These are phyloP conservation scores for Eustalomyia histrio DNA, from an alignment of 2,888 invertebrate species.

Conservation along the genomic window DNA sequence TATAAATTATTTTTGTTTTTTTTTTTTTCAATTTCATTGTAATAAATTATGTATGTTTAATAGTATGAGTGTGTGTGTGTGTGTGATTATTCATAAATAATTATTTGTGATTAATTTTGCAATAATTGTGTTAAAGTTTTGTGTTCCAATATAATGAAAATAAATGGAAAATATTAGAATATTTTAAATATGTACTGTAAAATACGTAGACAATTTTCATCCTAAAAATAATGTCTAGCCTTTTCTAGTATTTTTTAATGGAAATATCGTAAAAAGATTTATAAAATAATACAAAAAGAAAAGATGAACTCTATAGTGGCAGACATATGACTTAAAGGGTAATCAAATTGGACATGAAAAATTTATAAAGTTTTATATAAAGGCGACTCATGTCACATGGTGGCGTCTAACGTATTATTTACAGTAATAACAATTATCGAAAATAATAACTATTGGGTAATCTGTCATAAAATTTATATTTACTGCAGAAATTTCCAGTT, in stretches of 20 bases:
- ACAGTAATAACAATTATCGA: too few species aligned
- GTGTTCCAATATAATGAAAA: background rate
- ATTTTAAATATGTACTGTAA: background rate
- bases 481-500: too few species aligned
- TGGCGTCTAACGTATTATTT: too few species aligned
- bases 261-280: background rate
- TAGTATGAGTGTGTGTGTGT: background rate
- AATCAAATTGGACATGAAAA: too few species aligned
- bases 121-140: constrained; percentile 53
- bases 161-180: background rate
- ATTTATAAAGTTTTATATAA: too few species aligned
- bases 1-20: background rate
- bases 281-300: background rate
- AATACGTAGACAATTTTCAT: background rate
- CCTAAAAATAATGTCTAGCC: background rate
- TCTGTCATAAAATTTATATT: too few species aligned
- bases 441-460: too few species aligned
- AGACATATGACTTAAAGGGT: too few species aligned
- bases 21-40: constrained; percentile 25
- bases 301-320: constrained; percentile 8
- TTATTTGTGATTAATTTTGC: constrained; percentile 60
- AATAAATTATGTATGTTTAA: constrained; percentile 44
- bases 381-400: too few species aligned
- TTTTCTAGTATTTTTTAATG: background rate
- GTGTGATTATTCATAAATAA: constrained; percentile 39